Conservation (phyloP, 1,140 invertebrate species). For the Lordiphosa mommai region DNA sequence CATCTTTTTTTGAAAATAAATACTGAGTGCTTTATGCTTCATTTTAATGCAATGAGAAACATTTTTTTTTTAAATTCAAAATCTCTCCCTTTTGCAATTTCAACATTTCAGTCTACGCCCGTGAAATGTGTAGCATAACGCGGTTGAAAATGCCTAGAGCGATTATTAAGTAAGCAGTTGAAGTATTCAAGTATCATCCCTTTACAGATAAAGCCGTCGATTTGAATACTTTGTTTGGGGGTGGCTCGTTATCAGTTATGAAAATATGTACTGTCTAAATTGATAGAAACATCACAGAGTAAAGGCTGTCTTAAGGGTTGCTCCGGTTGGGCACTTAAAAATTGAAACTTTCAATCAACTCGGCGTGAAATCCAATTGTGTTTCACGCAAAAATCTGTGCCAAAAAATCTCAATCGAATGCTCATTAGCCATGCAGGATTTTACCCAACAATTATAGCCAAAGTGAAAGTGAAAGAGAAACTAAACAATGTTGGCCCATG, state of each 20-base stretch:
- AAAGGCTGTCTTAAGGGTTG: constrained; percentile 28
- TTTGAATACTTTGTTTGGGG: constrained; percentile 1
- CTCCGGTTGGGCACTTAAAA: constrained; percentile 29
- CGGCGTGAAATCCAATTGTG: constrained; percentile 44
- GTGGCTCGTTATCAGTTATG: neutral
- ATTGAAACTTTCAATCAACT: constrained; percentile 30
- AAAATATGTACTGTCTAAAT: neutral
- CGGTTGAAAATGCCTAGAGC: neutral
- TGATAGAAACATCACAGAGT: neutral
- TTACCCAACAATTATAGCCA: constrained; percentile 32
- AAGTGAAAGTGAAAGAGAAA: constrained; percentile 14
- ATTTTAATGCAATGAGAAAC: too few relatives aligned
- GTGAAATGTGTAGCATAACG: neutral
- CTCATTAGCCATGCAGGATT: constrained; percentile 46
- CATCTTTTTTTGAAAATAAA: too few relatives aligned
- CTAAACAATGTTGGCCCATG: constrained; percentile 1
- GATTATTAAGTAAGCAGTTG: constrained; percentile 27
- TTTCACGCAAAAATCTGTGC: constrained; percentile 33
- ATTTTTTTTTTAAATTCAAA: too few relatives aligned
- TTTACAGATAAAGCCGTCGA: constrained; percentile 8
- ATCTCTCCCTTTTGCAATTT: neutral
- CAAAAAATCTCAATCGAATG: constrained; percentile 20
- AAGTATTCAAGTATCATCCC: constrained; percentile 17
- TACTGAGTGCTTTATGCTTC: too few relatives aligned
- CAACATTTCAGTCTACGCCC: too few relatives aligned